Percentiles rank a stretch among this genome's conserved stretches.
Evolutionary conservation across 2,797 vertebrate genomes (phyloP).

Genomic region (Myoxocephalus aenaeus): DNA sequence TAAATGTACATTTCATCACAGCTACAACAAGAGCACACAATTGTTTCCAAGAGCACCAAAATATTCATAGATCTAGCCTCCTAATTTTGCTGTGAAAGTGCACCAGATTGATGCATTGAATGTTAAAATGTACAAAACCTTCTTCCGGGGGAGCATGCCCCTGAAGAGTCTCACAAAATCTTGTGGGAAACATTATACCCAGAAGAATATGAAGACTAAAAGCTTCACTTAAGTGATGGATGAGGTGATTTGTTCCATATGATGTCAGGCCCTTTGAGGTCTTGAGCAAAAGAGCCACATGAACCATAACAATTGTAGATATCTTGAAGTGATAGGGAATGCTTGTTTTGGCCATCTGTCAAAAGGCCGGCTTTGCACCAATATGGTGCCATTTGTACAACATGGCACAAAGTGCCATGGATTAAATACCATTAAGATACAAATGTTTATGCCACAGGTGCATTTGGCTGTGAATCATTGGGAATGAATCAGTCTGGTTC

Average conservation of each 20-base stretch:
- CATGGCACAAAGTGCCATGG: not conserved
- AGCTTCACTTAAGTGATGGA: constrained; percentile 1
- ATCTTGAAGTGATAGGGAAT: not conserved
- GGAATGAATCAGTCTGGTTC: not conserved
- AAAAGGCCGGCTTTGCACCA: constrained; percentile 10
- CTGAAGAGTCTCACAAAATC: too few species aligned
- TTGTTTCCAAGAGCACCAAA: too few species aligned
- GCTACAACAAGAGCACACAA: too few species aligned
- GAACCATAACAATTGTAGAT: constrained; percentile 7
- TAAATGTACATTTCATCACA: too few species aligned
- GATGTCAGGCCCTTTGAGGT: not conserved
- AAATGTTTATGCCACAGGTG: not conserved
- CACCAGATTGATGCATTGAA: too few species aligned
- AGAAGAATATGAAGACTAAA: not conserved
- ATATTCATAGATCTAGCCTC: too few species aligned
- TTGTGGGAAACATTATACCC: too few species aligned
- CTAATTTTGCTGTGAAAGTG: too few species aligned
- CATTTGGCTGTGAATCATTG: accelerated
- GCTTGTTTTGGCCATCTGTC: constrained; percentile 4
- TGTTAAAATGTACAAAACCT: too few species aligned
- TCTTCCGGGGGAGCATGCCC: too few species aligned
- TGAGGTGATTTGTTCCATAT: constrained; percentile 23
- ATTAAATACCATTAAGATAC: not conserved
- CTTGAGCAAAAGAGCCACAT: constrained; percentile 10
- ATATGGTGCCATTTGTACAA: not conserved